Conservation (phyloP, 2,113 vertebrate genomes). For the Urocynchramus pylzowi region DNA sequence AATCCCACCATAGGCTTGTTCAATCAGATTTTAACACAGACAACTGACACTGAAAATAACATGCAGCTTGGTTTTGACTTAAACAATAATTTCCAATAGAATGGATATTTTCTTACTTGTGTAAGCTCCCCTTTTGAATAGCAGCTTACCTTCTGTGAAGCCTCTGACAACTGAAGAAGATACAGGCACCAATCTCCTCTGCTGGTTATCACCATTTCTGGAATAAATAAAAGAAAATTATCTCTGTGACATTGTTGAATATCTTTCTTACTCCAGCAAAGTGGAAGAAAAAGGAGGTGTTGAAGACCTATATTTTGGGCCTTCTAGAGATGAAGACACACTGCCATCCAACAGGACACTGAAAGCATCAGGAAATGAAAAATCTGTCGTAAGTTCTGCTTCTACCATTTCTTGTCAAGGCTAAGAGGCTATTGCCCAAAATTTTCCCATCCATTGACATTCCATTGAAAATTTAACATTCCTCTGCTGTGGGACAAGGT, state of each 20-base stretch:
- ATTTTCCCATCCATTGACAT: neutral
- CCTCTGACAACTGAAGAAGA: neutral
- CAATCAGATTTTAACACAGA: neutral
- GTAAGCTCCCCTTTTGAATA: neutral
- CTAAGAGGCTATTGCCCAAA: neutral
- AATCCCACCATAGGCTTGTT: neutral
- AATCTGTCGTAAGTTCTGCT: neutral
- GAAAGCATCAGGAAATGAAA: neutral
- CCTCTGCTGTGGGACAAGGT: neutral
- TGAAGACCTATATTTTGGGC: neutral
- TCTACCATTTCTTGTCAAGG: neutral
- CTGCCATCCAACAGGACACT: neutral
- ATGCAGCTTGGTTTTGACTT: neutral
- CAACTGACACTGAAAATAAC: neutral
- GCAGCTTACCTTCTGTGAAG: neutral
- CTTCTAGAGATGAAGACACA: neutral
- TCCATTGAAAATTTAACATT: neutral
- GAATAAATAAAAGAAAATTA: neutral
- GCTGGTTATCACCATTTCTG: neutral
- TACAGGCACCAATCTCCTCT: neutral
- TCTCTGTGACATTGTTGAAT: neutral
- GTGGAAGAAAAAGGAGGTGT: neutral
- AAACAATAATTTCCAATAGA: neutral
- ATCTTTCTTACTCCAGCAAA: neutral
- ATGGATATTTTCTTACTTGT: neutral